Evolutionary conservation across 2,888 invertebrate genomes (phyloP).

Genomic region (Himalopsyche japonica): DNA sequence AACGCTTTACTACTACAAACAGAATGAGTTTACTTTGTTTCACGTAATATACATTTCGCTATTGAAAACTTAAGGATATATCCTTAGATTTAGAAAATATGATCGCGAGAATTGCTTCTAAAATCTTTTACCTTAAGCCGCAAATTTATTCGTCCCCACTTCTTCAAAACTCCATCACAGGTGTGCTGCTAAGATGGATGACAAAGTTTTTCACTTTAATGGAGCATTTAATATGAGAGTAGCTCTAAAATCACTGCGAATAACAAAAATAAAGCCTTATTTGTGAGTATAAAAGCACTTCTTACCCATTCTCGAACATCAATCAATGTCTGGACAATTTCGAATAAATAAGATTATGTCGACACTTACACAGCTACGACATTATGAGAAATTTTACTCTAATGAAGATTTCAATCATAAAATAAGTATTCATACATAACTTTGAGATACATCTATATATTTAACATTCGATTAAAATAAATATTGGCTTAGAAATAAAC

Average conservation of each 20-base stretch:
- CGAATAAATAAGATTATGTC: conserved; percentile 8
- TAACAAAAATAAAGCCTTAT: background rate
- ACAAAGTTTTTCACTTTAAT: conserved; percentile 11
- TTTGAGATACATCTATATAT: background rate
- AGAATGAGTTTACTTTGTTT: too few relatives aligned
- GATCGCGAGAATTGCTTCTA: background rate
- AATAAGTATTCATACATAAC: too few relatives aligned
- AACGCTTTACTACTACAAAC: too few relatives aligned
- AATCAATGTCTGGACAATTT: conserved; percentile 5
- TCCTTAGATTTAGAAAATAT: background rate
- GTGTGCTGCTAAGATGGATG: conserved; percentile 1
- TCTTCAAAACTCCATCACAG: conserved; percentile 1
- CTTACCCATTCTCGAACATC: background rate
- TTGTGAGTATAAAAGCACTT: background rate
- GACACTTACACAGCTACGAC: background rate
- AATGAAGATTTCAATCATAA: too few relatives aligned
- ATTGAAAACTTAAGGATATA: background rate
- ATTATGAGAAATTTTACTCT: background rate
- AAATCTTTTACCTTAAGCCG: background rate
- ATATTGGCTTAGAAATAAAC: background rate
- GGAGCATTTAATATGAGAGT: conserved; percentile 4
- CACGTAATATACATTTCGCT: background rate
- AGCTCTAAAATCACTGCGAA: conserved; percentile 2
- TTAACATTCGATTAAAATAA: background rate
- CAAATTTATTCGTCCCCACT: background rate